Conservation (phyloP, 2,113 vertebrate species). For the Cnemophilus loriae region DNA sequence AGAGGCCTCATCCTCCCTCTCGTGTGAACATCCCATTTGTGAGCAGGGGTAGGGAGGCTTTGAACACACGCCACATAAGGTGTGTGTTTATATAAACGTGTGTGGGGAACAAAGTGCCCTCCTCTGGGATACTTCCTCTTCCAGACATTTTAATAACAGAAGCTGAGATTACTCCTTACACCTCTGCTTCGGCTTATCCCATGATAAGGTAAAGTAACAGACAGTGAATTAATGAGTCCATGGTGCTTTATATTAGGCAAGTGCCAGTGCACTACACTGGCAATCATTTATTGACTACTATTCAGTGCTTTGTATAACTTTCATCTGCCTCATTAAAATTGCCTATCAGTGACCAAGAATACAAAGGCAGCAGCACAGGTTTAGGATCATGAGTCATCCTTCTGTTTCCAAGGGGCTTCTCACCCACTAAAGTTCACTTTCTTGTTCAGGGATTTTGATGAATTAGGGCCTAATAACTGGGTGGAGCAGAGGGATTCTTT, state of each 20-base stretch:
- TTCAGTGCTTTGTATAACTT: constrained; percentile 46
- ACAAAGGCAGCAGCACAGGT: neutral
- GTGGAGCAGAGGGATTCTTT: constrained; percentile 58
- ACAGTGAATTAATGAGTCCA: neutral
- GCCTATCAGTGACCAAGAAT: constrained; percentile 37
- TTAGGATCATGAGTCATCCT: neutral
- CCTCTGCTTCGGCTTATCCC: constrained; percentile 1
- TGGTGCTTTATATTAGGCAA: neutral
- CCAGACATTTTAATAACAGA: constrained; percentile 42
- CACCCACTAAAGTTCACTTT: neutral
- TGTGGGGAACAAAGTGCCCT: neutral
- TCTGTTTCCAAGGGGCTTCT: neutral
- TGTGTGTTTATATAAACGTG: neutral
- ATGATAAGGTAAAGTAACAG: neutral
- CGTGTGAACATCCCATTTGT: neutral
- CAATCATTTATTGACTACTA: constrained; percentile 5
- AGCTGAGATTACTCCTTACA: constrained; percentile 1
- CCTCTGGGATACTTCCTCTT: neutral
- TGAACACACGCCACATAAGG: neutral
- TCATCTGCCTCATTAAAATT: constrained; percentile 67
- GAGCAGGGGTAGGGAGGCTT: neutral
- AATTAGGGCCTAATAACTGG: neutral
- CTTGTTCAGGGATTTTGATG: neutral
- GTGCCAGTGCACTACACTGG: neutral
- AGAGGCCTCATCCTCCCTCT: neutral